These are phyloP conservation scores for Darevskia nairensis DNA, from an alignment of 2,797 vertebrate genomes.

Conservation along the genomic window DNA sequence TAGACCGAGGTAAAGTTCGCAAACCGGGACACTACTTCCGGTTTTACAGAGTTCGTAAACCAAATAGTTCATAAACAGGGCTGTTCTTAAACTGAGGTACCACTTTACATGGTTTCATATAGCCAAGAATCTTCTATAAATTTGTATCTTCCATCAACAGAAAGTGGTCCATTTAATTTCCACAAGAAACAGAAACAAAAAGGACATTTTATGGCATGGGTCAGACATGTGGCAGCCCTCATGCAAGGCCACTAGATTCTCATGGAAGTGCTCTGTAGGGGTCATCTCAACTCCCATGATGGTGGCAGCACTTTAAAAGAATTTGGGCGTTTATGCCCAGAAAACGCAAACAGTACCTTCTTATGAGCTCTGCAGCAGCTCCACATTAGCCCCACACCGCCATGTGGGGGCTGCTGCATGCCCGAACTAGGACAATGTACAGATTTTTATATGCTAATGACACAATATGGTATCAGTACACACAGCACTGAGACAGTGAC, in stretches of 20 bases:
- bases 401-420: background rate
- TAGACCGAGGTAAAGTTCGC: no score
- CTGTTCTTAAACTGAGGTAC: no score
- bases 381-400: no score
- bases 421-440: no score
- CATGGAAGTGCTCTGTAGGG: background rate
- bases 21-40: no score
- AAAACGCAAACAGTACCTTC: background rate
- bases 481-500: no score
- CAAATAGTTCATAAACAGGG: no score
- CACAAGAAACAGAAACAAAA: background rate
- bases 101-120: background rate
- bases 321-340: background rate
- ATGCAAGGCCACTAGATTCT: no score
- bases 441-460: no score
- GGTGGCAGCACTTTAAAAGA: background rate
- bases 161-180: background rate
- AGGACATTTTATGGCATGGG: background rate
- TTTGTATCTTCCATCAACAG: background rate
- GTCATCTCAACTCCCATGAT: background rate
- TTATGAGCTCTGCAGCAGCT: background rate
- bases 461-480: background rate
- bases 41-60: no score
- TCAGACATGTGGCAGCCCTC: background rate
- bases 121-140: background rate